These are phyloP conservation scores for Nixonia krombeini DNA, from an alignment of 1,140 invertebrate species.

Conservation along the genomic window DNA sequence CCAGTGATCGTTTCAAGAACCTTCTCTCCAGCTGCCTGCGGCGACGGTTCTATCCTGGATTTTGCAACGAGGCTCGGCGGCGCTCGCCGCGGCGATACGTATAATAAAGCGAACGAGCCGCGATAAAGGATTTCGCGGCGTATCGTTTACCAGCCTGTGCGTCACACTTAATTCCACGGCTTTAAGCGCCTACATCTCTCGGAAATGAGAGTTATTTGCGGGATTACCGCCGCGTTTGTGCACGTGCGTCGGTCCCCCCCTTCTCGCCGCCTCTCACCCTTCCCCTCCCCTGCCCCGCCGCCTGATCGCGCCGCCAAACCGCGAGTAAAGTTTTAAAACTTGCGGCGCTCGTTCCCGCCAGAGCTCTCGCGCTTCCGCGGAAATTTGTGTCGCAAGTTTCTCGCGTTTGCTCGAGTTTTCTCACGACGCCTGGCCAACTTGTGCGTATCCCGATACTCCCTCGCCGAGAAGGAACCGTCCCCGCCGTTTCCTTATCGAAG, in stretches of 20 bases:
- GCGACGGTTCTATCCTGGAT: too few relatives aligned
- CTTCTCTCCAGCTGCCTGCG: too few relatives aligned
- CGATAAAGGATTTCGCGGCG: background rate
- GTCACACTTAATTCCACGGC: background rate
- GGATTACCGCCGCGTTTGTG: background rate
- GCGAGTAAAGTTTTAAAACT: background rate
- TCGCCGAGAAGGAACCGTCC: background rate
- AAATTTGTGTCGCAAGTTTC: too few relatives aligned
- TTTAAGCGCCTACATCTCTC: background rate
- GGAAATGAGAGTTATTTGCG: background rate
- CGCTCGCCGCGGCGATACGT: background rate
- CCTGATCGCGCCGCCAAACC: too few relatives aligned
- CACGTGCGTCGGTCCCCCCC: background rate
- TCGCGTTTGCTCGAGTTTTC: background rate
- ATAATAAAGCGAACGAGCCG: background rate
- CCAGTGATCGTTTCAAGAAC: too few relatives aligned
- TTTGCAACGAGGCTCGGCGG: too few relatives aligned
- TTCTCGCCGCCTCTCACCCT: constrained; percentile 5
- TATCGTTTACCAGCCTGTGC: constrained; percentile 1
- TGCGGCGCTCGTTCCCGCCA: too few relatives aligned
- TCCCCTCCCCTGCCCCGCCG: constrained; percentile 4
- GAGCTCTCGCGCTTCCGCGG: too few relatives aligned
- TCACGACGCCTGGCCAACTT: background rate
- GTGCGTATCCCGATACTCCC: background rate
- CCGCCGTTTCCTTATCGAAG: background rate